Base-by-base conservation (phyloP, 2,888 invertebrate genomes). In the Oasisia sp. region DNA sequence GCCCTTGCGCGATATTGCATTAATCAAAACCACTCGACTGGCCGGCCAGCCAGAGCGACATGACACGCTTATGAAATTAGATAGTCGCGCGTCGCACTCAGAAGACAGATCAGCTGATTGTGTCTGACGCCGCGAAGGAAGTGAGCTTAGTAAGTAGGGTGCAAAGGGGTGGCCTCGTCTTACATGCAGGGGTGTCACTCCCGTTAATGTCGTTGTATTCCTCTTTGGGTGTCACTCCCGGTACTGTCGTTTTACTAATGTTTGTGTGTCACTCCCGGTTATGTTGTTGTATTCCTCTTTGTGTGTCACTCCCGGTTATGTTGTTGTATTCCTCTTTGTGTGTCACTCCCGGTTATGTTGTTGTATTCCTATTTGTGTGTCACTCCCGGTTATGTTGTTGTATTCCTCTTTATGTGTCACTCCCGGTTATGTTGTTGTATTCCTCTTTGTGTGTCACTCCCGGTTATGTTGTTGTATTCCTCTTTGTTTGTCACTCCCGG, bases 41-140 rank as follows among this genome's bases (percentile, higher is more conserved):
- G 14, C 27, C n/a, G 19, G 27, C 74, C 74, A 27, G 27, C 27
- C 7, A 19, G 7, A 27, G 74, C 74, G 74, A 27, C 74, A 74
- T 27, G 74, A 74, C 74, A n/a, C 27, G n/a, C 74, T 74, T 74
- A n/a, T 74, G 74, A 74, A 74, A 74, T 74, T 74, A 74, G 74
- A 74, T 19, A 19, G 74, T 74, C 74, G 74, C 19, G 27, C n/a
- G n/a, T 74, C 74, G 74, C 74, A 74, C 27, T n/a, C 7, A 74
- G 74, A 74, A 74, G 74, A 27, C 74, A 74, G n/a, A 74, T 74
- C 74, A 14, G 56, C 56, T 74, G 74, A 74, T 74, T n/a, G 27
- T 19, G 4, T 27, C 19, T 74, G 74, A 74, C 74, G 7, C 74
- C 14, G 19, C 74, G 27, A 27, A 4, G 74, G 74, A 74, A 74